Percentiles rank a stretch among this genome's conserved stretches.
Evolutionary conservation across 2,797 vertebrate species (phyloP).

Genomic region (Bucorvus abyssinicus): DNA sequence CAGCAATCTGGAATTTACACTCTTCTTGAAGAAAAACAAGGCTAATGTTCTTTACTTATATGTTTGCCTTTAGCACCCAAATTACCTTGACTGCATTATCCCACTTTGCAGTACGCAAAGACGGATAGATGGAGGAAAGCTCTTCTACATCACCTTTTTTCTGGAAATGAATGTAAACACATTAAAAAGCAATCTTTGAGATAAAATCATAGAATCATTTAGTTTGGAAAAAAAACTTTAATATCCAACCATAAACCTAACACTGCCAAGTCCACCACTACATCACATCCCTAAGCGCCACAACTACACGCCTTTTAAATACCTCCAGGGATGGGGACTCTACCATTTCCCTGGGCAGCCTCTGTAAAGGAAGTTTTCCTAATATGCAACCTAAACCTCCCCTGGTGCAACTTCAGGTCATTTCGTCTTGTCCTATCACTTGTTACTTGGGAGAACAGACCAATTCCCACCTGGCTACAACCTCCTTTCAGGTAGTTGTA

Average conservation of each 20-base stretch:
- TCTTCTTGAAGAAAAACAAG: background rate
- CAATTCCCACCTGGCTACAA: rapidly evolving
- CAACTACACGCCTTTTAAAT: background rate
- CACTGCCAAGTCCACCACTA: background rate
- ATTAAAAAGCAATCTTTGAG: background rate
- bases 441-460: background rate
- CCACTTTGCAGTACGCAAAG: background rate
- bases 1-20: background rate
- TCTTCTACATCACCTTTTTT: background rate
- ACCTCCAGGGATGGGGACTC: background rate
- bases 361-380: background rate
- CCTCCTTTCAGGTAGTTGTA: background rate
- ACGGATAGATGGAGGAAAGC: background rate
- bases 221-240: background rate
- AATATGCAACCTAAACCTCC: background rate
- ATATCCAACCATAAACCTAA: background rate
- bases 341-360: background rate
- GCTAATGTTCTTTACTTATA: background rate
- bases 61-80: background rate
- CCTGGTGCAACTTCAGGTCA: background rate
- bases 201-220: background rate
- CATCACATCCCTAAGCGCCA: background rate
- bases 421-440: background rate
- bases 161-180: background rate
- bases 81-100: background rate